phyloP scores from a whole-genome alignment of 2,888 invertebrate species.

The Pyralis farinalis region DNA sequence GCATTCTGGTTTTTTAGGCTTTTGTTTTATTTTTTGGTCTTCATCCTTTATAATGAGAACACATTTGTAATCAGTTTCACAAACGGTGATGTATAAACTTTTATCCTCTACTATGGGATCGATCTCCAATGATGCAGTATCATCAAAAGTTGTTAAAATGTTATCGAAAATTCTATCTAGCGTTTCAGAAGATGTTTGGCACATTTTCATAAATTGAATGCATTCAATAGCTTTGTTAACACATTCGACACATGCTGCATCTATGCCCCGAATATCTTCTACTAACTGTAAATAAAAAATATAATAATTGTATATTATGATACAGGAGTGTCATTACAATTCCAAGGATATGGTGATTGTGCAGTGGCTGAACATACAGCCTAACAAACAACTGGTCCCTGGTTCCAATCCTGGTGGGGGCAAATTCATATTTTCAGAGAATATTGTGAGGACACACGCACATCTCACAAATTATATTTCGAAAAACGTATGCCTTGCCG shows the following conservation, averaged over 20 bases:
- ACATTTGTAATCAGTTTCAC: conserved; percentile 36
- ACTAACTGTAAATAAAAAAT: conserved; percentile 40
- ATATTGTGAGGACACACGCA: too few relatives aligned
- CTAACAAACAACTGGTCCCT: background rate
- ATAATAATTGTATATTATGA: too few relatives aligned
- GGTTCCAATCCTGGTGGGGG: background rate
- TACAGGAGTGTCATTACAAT: too few relatives aligned
- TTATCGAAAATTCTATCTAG: conserved; percentile 47
- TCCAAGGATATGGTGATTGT: too few relatives aligned
- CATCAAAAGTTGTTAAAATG: conserved; percentile 20
- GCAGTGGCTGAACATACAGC: too few relatives aligned
- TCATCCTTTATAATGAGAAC: conserved; percentile 39
- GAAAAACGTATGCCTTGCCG: too few relatives aligned
- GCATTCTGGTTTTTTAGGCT: conserved; percentile 31
- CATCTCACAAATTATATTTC: too few relatives aligned
- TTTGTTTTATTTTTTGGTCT: conserved; percentile 13
- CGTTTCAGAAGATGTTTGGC: conserved; percentile 35
- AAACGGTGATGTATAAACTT: conserved; percentile 43
- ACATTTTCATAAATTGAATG: conserved; percentile 41
- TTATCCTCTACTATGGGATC: conserved; percentile 30
- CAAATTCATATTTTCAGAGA: background rate
- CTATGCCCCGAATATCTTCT: conserved; percentile 51
- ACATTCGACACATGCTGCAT: conserved; percentile 56
- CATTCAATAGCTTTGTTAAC: conserved; percentile 41
- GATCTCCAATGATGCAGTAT: conserved; percentile 34